Evolutionary conservation across 2,888 invertebrate species (phyloP).

Genomic region (Sminthurinus aureus): DNA sequence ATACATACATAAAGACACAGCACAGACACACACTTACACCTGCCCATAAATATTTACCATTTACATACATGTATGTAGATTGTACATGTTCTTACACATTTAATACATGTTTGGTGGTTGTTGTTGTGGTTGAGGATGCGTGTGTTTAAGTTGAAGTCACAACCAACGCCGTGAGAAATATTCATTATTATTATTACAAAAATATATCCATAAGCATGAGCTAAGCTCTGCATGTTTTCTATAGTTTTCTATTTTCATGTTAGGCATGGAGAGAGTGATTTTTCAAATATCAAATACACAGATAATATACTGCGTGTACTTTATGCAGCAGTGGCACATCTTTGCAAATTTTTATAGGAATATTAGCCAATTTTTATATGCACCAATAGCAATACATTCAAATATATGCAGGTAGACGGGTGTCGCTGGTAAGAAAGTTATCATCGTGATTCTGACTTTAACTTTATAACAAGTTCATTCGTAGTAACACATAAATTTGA

Average conservation of each 20-base stretch:
- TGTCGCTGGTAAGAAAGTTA: background rate
- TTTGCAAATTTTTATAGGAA: background rate
- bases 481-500: conserved; percentile 10
- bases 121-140: background rate
- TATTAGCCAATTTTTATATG: background rate
- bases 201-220: background rate
- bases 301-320: background rate
- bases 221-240: background rate
- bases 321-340: background rate
- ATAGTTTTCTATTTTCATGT: too few species aligned
- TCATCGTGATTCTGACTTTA: background rate
- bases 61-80: background rate
- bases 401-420: background rate
- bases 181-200: background rate
- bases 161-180: background rate
- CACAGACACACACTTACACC: background rate
- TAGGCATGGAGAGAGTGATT: too few species aligned
- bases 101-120: background rate
- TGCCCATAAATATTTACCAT: background rate
- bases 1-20: background rate
- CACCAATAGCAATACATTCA: background rate
- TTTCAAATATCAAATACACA: background rate
- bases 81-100: background rate
- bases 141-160: background rate
- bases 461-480: conserved; percentile 19